Base-by-base conservation (phyloP, 1,140 invertebrate species). In the Aphaenogaster ashmeadi region DNA sequence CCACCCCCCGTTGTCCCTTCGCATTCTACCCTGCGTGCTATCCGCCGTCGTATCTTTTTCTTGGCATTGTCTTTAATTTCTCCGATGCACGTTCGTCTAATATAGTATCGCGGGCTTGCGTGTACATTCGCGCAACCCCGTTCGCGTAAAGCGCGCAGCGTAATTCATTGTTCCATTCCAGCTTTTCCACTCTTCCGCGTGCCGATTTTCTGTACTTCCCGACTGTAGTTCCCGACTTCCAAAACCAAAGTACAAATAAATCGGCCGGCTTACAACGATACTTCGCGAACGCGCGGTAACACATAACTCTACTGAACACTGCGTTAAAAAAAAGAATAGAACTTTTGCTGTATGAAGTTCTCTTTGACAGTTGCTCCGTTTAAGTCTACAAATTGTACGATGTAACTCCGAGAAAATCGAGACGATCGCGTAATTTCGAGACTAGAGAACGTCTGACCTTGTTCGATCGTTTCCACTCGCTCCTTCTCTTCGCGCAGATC, bases 51-150 rank as follows among this genome's bases (percentile, higher is more conserved):
- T 78, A 78, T 86, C 77, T 86, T 79, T 86, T 79, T 86, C 60
- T 83, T 81, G 60, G 52, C 64, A 52, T 86, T 84, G 80, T 84
- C 69, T 84, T 75, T 84, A 84, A 84, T 84, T 74, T 84, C 69
- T 75, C 54, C 69, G 80, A 72, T 84, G 69, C 41, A 84, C 80
- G 80, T 50, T 75, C 67, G 80, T 84, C 80, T 84, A 75, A 84
- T 60, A 33, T 84, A 84, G 54, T 75, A 60, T n/a, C 64, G 21
- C 44, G 83, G 52, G 13, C 47, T 62, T 18, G 50, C 75, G 56
- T 87, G 80, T 56, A 75, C 27, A 74, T 62, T 83, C 80, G 52
- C 52, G 52, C 52, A 74, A 47, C n/a, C 11, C 54, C 41, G 69
- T 38, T 84, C 41, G 33, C 69, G 67, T 84, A 83, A 71, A 52